These are phyloP conservation scores for Pandemis heparana DNA, from an alignment of 2,888 invertebrate species.

Conservation along the genomic window DNA sequence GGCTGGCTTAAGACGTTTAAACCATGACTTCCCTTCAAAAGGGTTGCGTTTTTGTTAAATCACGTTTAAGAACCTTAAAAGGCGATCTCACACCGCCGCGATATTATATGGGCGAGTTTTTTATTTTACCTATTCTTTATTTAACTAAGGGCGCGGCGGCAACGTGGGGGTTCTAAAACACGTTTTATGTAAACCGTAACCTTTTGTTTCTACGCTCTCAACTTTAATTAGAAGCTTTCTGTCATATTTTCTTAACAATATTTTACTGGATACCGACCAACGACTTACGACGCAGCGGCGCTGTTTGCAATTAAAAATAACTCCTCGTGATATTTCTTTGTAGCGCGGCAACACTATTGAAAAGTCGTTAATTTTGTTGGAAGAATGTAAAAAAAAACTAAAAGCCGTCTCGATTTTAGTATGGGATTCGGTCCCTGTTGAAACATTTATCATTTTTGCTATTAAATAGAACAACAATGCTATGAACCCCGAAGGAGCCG, in stretches of 20 bases:
- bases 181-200: conserved; percentile 65
- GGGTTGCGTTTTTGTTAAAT: conserved; percentile 83
- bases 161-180: conserved; percentile 80
- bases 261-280: conserved; percentile 38
- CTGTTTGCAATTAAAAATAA: conserved; percentile 31
- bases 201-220: conserved; percentile 74
- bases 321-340: neutral
- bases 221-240: conserved; percentile 77
- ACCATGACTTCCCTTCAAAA: conserved; percentile 80
- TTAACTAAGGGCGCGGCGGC: conserved; percentile 48
- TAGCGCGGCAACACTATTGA: conserved; percentile 27
- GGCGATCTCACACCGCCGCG: conserved; percentile 71
- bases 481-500: conserved; percentile 77
- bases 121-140: conserved; percentile 61
- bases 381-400: conserved; percentile 35
- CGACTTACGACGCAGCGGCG: conserved; percentile 13
- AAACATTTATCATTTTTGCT: conserved; percentile 84
- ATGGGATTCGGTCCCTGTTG: conserved; percentile 67
- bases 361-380: conserved; percentile 37
- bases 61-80: conserved; percentile 69
- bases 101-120: conserved; percentile 71
- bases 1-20: conserved; percentile 73
- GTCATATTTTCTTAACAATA: conserved; percentile 65
- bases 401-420: conserved; percentile 58
- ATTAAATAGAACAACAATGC: conserved; percentile 80